phyloP scores from a whole-genome alignment of 2,888 invertebrate species.

The Heteromurus nitidus region DNA sequence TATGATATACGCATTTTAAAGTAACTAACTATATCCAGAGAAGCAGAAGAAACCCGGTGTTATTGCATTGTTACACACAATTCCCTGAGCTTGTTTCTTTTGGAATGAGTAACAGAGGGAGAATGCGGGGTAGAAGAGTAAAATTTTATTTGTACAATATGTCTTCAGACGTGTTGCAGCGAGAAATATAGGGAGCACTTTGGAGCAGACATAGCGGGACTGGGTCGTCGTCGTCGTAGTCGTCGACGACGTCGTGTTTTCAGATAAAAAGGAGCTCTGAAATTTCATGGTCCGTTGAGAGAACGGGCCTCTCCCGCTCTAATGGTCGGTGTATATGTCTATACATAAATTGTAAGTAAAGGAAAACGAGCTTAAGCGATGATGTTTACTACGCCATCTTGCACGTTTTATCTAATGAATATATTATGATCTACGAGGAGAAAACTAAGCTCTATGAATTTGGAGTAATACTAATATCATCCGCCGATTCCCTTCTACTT shows the following conservation, averaged over 20 bases:
- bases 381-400: conserved; percentile 65
- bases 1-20: too few species aligned
- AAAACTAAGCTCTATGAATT: neutral
- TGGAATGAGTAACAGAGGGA: neutral
- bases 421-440: conserved; percentile 62
- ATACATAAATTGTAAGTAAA: conserved; percentile 56
- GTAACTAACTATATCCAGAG: too few species aligned
- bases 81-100: too few species aligned
- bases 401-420: conserved; percentile 67
- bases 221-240: neutral
- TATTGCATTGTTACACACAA: too few species aligned
- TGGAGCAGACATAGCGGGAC: too few species aligned
- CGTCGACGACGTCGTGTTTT: conserved; percentile 23
- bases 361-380: conserved; percentile 65
- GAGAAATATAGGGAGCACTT: too few species aligned
- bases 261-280: neutral
- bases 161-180: conserved; percentile 12
- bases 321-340: neutral
- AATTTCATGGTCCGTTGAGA: conserved; percentile 53
- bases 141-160: conserved; percentile 39
- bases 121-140: neutral
- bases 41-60: too few species aligned
- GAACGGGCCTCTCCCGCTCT: too few species aligned
- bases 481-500: conserved; percentile 12
- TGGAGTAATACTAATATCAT: neutral